Evolutionary conservation across 1,140 invertebrate species (phyloP).

Genomic region (Macrobrachium nipponense): DNA sequence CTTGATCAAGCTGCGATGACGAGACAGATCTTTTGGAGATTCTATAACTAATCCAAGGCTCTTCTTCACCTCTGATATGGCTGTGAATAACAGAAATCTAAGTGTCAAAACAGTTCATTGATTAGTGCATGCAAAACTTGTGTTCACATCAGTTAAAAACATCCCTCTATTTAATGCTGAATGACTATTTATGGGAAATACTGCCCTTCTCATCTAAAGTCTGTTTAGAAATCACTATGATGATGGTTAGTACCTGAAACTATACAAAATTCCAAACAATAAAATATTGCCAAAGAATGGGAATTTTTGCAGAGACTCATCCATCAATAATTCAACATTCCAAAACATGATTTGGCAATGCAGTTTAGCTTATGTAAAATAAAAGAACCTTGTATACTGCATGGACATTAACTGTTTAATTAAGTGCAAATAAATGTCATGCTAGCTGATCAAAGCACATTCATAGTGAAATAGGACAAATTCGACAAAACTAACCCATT

Average conservation of each 20-base stretch:
- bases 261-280: too few relatives aligned
- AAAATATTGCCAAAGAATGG: not conserved
- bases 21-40: constrained; percentile 14
- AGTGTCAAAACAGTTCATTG: not conserved
- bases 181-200: too few relatives aligned
- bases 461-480: not conserved
- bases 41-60: constrained; percentile 1
- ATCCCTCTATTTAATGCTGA: not conserved
- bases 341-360: not conserved
- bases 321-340: not conserved
- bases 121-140: not conserved
- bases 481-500: constrained; percentile 9
- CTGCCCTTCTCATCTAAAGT: too few relatives aligned
- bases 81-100: not conserved
- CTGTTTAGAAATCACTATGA: too few relatives aligned
- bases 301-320: not conserved
- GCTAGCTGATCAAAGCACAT: not conserved
- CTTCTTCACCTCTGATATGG: constrained; percentile 30
- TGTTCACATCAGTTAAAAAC: not conserved
- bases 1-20: constrained; percentile 40
- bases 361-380: too few relatives aligned
- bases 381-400: too few relatives aligned
- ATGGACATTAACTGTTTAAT: too few relatives aligned
- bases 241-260: too few relatives aligned
- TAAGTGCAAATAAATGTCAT: too few relatives aligned